Evolutionary conservation across 2,888 invertebrate species (phyloP).

Genomic region (Eurois occulta): DNA sequence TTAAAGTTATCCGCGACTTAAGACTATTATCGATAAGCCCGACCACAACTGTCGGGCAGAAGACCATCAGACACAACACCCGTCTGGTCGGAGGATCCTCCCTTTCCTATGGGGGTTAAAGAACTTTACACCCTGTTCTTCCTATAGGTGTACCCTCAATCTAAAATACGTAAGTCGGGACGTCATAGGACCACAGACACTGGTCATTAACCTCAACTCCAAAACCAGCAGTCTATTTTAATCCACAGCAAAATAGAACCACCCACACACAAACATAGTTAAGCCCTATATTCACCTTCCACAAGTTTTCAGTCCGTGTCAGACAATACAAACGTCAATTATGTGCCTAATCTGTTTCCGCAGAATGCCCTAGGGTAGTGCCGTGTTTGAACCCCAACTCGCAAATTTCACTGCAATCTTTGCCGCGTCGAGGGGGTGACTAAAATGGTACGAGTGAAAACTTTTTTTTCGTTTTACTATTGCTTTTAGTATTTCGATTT

Average conservation of each 20-base stretch:
- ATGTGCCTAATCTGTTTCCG: constrained; percentile 46
- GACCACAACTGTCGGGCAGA: not conserved
- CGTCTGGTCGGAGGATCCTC: not conserved
- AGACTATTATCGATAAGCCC: not conserved
- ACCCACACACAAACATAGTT: constrained; percentile 2
- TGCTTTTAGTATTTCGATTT: constrained; percentile 34
- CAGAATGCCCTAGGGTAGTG: constrained; percentile 34
- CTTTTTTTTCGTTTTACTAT: constrained; percentile 34
- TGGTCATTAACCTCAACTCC: constrained; percentile 1
- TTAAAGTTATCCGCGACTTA: not conserved
- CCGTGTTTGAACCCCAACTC: constrained; percentile 1
- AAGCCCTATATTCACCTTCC: not conserved
- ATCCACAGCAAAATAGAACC: constrained; percentile 11
- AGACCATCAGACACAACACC: too few relatives aligned
- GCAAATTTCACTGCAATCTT: constrained; percentile 49
- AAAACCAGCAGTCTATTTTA: not conserved
- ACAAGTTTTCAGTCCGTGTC: constrained; percentile 31
- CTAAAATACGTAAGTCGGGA: not conserved
- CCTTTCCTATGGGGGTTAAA: not conserved
- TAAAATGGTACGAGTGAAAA: constrained; percentile 36
- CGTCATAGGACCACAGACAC: not conserved
- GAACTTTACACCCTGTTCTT: not conserved
- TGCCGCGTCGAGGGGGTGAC: constrained; percentile 43
- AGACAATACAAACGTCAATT: constrained; percentile 51
- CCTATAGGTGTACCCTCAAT: not conserved